Base-by-base conservation (phyloP, 1,140 invertebrate species). In the Dicyema japonicum region DNA sequence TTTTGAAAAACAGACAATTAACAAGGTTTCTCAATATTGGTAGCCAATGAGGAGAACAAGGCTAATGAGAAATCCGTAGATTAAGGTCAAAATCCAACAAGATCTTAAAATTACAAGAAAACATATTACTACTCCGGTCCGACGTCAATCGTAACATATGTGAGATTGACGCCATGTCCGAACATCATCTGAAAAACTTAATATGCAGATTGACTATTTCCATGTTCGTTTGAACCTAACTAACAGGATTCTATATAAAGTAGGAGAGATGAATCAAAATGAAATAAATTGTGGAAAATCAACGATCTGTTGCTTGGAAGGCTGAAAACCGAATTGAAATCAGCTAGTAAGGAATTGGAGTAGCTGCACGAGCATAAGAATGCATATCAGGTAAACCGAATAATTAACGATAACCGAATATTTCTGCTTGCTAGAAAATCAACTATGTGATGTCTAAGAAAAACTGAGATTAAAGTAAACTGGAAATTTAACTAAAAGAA, bases 171-270 rank as follows among this genome's bases (percentile, higher is more conserved):
- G 41, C 44, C n/a, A 44, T 51, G 41, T 36, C 37, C 5, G 44
- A 47, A 30, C n/a, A n/a, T n/a, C 48, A 51, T 34, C 35, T 48
- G n/a, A 48, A 46, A 30, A 47, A 51, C 42, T 44, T 50, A n/a
- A 25, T 42, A 26, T 46, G 50, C 26, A 51, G 32, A 39, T 51
- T 8, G 35, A 39, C 23, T 41, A 45, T 29, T 47, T 44, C 22
- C 47, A 50, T 37, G 46, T 47, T 25, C 26, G 7, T 33, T 19
- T 13, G 8, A n/a, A 4, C 6, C 2, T 17, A 8, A 13, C 21
- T 22, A 31, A 6, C 23, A 50, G 49, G 39, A 36, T 23, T 37
- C 50, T 3, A 33, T 44, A 13, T 34, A 34, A 28, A 47, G 46
- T 9, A 34, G 44, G 13, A 40, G 37, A 27, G 40, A 45, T 18